A percentile compares a stretch with the other conserved stretches of the same genome.
Conservation (phyloP, 2,888 invertebrate genomes). For the Leistus spinibarbis region DNA sequence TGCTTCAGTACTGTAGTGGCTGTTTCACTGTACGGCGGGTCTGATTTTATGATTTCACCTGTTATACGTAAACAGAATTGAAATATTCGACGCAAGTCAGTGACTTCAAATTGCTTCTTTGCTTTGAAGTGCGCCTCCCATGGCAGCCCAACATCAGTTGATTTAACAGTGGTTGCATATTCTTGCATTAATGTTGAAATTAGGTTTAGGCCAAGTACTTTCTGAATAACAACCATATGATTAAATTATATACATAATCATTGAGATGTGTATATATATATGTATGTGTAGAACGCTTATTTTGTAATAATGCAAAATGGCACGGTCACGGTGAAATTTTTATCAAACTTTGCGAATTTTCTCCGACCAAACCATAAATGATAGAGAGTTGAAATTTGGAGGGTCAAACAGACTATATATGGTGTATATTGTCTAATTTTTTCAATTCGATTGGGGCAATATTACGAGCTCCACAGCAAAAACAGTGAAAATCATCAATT, state of each 20-base stretch:
- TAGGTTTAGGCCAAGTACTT: conserved; percentile 83
- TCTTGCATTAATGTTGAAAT: conserved; percentile 86
- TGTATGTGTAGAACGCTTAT: too few species aligned
- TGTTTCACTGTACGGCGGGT: conserved; percentile 57
- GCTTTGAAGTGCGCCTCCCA: conserved; percentile 87
- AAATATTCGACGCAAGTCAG: conserved; percentile 81
- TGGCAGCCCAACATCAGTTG: conserved; percentile 84
- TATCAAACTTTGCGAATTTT: too few species aligned
- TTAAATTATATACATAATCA: background rate
- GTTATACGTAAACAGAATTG: conserved; percentile 70
- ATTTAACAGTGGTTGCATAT: conserved; percentile 83
- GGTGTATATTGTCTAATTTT: too few species aligned
- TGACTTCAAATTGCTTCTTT: conserved; percentile 82
- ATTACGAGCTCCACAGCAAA: too few species aligned
- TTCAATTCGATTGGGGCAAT: too few species aligned
- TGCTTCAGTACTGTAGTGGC: conserved; percentile 67
- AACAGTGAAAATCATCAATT: too few species aligned
- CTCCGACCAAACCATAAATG: too few species aligned
- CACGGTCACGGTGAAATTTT: too few species aligned
- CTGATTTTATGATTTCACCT: conserved; percentile 63
- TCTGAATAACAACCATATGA: conserved; percentile 62
- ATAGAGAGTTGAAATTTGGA: too few species aligned
- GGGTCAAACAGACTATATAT: too few species aligned
- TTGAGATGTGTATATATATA: conserved; percentile 6
- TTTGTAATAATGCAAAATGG: too few species aligned